Evolutionary conservation across 2,888 invertebrate species (phyloP).

Genomic region (Macaria notata): DNA sequence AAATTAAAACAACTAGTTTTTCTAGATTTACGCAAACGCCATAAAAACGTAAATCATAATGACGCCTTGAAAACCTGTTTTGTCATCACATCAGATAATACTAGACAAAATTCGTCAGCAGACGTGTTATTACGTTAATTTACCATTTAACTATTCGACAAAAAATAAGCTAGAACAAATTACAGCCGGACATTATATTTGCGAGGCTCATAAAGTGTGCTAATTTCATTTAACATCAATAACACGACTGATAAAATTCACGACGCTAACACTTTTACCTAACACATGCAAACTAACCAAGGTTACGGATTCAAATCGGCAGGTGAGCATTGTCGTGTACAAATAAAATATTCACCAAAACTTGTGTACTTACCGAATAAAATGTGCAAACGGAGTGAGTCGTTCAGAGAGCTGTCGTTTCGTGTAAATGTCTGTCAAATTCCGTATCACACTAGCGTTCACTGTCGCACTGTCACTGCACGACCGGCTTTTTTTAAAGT

Average conservation of each 20-base stretch:
- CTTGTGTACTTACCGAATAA: conserved; percentile 51
- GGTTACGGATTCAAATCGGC: conserved; percentile 7
- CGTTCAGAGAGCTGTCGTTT: conserved; percentile 45
- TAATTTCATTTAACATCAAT: conserved; percentile 13
- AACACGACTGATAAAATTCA: conserved; percentile 8
- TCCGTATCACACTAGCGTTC: conserved; percentile 63
- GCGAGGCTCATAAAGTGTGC: conserved; percentile 2
- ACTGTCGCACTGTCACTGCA: conserved; percentile 73
- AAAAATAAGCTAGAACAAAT: conserved; percentile 20
- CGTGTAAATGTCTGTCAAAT: conserved; percentile 57
- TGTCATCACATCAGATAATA: conserved; percentile 33
- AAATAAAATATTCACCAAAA: conserved; percentile 4
- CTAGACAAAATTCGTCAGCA: conserved; percentile 29
- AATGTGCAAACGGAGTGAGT: conserved; percentile 55
- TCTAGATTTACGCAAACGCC: conserved; percentile 32
- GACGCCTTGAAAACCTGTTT: conserved; percentile 45
- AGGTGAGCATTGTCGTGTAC: conserved; percentile 7
- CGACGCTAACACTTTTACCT: conserved; percentile 5
- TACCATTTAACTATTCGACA: conserved; percentile 17
- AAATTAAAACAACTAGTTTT: conserved; percentile 31
- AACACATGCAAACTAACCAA: conserved; percentile 7
- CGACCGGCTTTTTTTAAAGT: conserved; percentile 61
- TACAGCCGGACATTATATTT: conserved; percentile 1
- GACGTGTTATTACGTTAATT: conserved; percentile 32
- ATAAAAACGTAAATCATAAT: conserved; percentile 37